phyloP scores from a whole-genome alignment of 2,797 vertebrate genomes.

The Acanthiza pusilla region DNA sequence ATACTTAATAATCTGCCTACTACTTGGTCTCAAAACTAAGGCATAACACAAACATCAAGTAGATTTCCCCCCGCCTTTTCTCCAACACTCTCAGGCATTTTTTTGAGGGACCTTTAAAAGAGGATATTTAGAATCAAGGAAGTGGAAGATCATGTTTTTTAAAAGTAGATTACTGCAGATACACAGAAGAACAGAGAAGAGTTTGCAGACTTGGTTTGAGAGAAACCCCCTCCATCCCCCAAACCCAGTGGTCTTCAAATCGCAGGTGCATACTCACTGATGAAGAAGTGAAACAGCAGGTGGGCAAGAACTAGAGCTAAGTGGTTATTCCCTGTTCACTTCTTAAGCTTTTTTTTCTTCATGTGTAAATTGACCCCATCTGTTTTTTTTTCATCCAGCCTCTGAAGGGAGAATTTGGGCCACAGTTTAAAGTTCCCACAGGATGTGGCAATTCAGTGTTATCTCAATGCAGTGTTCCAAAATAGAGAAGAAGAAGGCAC shows the following conservation, averaged over 20 bases:
- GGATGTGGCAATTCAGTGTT: background rate
- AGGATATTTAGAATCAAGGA: background rate
- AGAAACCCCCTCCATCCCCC: background rate
- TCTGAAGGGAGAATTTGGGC: background rate
- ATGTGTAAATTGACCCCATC: constrained; percentile 30
- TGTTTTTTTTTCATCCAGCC: constrained; percentile 36
- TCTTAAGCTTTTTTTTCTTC: background rate
- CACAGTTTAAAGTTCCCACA: background rate
- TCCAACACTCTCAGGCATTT: background rate
- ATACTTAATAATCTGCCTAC: background rate
- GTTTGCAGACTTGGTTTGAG: background rate
- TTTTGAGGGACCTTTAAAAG: background rate
- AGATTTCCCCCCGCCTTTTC: background rate
- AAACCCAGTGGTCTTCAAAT: background rate
- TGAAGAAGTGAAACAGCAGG: background rate
- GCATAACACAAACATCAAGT: background rate
- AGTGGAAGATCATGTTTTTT: background rate
- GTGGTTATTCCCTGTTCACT: constrained; percentile 43
- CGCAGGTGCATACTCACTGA: background rate
- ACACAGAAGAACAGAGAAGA: background rate
- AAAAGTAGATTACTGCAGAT: background rate
- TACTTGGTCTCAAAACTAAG: background rate
- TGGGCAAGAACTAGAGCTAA: background rate
- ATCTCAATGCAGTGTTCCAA: background rate
- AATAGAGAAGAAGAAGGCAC: background rate